A percentile compares a stretch with the other conserved stretches of the same genome.
These are phyloP conservation scores for Zaprionus lineosus DNA, from an alignment of 2,888 invertebrate genomes.

Conservation along the genomic window DNA sequence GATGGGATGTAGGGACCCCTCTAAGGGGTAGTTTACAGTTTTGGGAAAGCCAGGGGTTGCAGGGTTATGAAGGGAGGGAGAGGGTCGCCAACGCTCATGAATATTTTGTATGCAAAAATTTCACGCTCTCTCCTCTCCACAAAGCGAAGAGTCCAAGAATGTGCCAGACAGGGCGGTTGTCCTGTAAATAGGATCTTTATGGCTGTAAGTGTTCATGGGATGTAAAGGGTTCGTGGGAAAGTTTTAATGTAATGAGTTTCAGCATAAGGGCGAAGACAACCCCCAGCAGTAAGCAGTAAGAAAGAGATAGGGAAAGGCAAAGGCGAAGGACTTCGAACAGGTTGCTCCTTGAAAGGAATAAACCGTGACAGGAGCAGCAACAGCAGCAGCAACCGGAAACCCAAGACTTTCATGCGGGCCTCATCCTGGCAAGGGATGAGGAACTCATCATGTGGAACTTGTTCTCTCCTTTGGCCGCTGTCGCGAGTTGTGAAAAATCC, in stretches of 20 bases:
- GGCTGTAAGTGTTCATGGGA: constrained; percentile 19
- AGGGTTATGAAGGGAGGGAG: too few species aligned
- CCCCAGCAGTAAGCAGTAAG: background rate
- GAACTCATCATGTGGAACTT: too few species aligned
- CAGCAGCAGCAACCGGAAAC: constrained; percentile 2
- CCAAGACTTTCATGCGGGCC: too few species aligned
- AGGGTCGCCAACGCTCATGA: background rate
- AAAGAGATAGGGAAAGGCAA: background rate
- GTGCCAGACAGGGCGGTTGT: constrained; percentile 37
- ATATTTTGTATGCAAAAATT: constrained; percentile 19
- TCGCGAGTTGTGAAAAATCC: too few species aligned
- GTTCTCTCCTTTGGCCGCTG: too few species aligned
- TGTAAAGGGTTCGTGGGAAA: constrained; percentile 58
- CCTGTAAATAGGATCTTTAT: constrained; percentile 54
- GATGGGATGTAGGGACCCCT: constrained; percentile 18
- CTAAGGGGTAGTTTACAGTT: constrained; percentile 44
- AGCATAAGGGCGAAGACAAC: background rate
- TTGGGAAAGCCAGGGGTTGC: constrained; percentile 29
- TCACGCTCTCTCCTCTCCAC: constrained; percentile 25
- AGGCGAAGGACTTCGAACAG: constrained; percentile 33
- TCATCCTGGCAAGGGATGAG: too few species aligned
- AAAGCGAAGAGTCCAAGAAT: constrained; percentile 40
- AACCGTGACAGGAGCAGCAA: too few species aligned
- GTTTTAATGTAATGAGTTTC: constrained; percentile 28
- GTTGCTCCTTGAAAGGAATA: constrained; percentile 18